Base-by-base conservation (phyloP, 2,888 invertebrate genomes). In the Cephus runcator region DNA sequence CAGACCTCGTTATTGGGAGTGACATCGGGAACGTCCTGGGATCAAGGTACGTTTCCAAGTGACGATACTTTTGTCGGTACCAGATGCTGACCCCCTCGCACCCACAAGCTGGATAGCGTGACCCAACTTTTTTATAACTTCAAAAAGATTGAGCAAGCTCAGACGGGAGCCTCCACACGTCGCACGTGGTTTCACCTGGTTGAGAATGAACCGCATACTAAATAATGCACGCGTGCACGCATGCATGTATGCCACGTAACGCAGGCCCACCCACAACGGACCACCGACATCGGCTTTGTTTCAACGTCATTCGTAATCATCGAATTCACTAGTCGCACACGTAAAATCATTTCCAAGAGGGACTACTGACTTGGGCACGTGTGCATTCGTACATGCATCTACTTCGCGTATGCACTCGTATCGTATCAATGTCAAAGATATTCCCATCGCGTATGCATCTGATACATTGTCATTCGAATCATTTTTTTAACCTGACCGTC, bases 181-280 rank as follows among this genome's bases (percentile, higher is more conserved):
- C 36, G 40, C 77, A 34, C 77, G 77, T 35, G 40, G 79, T 80
- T 77, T 73, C 80, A 76, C 79, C 69, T 78, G 79, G 74, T 40
- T 68, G 75, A 78, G 77, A 77, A 75, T 74, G 73, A 77, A 77
- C 77, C 73, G 84, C 82, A 84, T 85, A 81, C 82, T 83, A 81
- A 84, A 68, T 34, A 56, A 81, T 77, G 79, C 80, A 81, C 80
- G 75, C 35, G 40, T 56, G 73, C 77, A 73, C 71, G 82, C 81
- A 79, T 80, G 77, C 74, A 31, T 73, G 30, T 34, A 73, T 3
- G 40, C 15, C 82, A 84, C 82, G 79, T 69, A 79, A 15, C 33
- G 78, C 69, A 33, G 30, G 79, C 73, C 79, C 79, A 79, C 79
- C 79, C 79, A 68, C 36, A n/a, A 34, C 35, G 79, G 79, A 79